phyloP scores from a whole-genome alignment of 1,140 invertebrate genomes.

The Philotrypesis tridentata region DNA sequence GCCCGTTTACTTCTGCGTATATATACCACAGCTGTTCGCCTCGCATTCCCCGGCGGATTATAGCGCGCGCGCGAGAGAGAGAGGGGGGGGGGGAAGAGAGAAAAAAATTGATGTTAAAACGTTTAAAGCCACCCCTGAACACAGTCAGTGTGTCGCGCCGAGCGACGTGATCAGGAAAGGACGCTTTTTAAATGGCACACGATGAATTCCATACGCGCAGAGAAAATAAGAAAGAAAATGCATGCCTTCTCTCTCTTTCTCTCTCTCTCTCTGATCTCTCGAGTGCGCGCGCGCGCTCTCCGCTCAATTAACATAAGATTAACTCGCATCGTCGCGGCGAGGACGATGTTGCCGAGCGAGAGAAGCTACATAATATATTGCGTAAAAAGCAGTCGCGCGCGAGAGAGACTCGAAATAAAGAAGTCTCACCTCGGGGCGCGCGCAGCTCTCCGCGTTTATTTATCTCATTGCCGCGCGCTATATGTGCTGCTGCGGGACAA shows the following conservation, averaged over 20 bases:
- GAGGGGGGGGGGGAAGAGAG: neutral
- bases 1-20: neutral
- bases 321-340: neutral
- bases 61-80: neutral
- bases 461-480: constrained; percentile 4
- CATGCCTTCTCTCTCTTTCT: too few relatives aligned
- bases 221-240: too few relatives aligned
- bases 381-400: neutral
- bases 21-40: too few relatives aligned
- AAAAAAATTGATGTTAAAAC: neutral
- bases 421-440: neutral
- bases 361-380: neutral
- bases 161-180: neutral
- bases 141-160: too few relatives aligned
- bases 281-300: neutral
- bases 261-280: too few relatives aligned
- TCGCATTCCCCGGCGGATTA: neutral
- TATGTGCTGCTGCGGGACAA: constrained; percentile 19
- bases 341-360: neutral
- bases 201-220: neutral
- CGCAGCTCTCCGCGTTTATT: constrained; percentile 10
- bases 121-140: neutral
- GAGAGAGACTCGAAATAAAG: neutral
- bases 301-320: neutral
- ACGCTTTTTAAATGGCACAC: neutral